phyloP scores from a whole-genome alignment of 2,888 invertebrate species.

The Desoria tigrina region DNA sequence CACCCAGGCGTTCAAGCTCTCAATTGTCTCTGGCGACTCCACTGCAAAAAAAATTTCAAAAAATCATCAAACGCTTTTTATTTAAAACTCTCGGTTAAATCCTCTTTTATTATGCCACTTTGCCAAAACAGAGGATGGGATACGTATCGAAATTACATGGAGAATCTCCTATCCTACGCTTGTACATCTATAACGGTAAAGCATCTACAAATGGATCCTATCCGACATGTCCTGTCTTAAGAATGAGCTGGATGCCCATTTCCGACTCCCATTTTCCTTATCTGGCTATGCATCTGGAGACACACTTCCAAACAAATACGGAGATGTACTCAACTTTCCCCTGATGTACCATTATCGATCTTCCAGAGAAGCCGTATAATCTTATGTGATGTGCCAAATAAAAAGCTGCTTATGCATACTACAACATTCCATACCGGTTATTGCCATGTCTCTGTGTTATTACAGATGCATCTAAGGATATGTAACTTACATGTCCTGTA shows the following conservation, averaged over 20 bases:
- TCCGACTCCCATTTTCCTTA: slow-evolving; percentile 30
- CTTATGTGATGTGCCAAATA: too few relatives aligned
- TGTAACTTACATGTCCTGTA: too few relatives aligned
- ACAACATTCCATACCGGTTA: too few relatives aligned
- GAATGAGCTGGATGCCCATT: slow-evolving; percentile 26
- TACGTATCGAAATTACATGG: too few relatives aligned
- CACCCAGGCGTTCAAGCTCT: slow-evolving; percentile 52
- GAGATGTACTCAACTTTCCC: not conserved
- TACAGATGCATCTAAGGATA: too few relatives aligned
- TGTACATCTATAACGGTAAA: too few relatives aligned
- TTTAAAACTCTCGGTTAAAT: slow-evolving; percentile 12
- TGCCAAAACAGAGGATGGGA: slow-evolving; percentile 5
- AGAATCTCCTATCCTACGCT: too few relatives aligned
- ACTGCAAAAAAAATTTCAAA: slow-evolving; percentile 32
- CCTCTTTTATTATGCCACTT: slow-evolving; percentile 17
- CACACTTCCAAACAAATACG: not conserved
- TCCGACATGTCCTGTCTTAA: not conserved
- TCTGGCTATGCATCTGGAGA: slow-evolving; percentile 12
- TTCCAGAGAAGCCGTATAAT: too few relatives aligned
- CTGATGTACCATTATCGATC: slow-evolving; percentile 1
- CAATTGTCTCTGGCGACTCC: slow-evolving; percentile 51
- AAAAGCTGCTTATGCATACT: slow-evolving; percentile 1
- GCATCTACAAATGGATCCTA: too few relatives aligned
- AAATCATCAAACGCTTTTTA: slow-evolving; percentile 2
- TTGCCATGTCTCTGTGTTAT: too few relatives aligned